Percentiles rank a stretch among this genome's conserved stretches.
phyloP scores from a whole-genome alignment of 1,140 invertebrate species.

The Sycophaga agraensis region DNA sequence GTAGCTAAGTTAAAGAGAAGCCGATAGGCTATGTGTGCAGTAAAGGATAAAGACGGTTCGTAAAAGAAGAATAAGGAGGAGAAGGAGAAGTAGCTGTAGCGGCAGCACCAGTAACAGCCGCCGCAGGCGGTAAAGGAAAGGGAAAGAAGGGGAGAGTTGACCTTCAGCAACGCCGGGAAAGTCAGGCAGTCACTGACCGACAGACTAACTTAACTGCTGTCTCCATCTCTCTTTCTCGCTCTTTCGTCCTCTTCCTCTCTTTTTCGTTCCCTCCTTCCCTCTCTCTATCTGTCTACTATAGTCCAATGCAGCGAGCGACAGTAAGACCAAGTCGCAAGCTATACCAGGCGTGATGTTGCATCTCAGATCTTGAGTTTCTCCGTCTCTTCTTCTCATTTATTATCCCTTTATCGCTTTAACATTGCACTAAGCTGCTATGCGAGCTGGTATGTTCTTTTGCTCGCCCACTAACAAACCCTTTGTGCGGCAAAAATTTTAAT shows the following conservation, averaged over 20 bases:
- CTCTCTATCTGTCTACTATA: constrained; percentile 31
- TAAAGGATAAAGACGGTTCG: constrained; percentile 24
- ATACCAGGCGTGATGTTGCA: constrained; percentile 1
- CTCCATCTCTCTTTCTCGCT: constrained; percentile 54
- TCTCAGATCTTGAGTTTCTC: constrained; percentile 13
- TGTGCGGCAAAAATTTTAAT: too few relatives aligned
- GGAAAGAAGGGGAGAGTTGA: constrained; percentile 40
- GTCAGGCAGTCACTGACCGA: constrained; percentile 60
- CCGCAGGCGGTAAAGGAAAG: constrained; percentile 5
- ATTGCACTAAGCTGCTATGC: too few relatives aligned
- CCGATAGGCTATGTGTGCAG: too few relatives aligned
- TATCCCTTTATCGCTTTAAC: too few relatives aligned
- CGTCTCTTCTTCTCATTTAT: too few relatives aligned
- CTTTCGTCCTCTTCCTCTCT: constrained; percentile 46
- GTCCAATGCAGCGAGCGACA: constrained; percentile 51
- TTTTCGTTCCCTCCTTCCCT: not conserved
- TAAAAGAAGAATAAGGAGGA: constrained; percentile 32
- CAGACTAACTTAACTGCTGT: constrained; percentile 60
- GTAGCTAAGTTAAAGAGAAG: too few relatives aligned
- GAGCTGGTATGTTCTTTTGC: too few relatives aligned
- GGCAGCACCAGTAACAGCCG: constrained; percentile 19
- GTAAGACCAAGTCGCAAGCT: constrained; percentile 7
- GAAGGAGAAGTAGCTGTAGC: constrained; percentile 28
- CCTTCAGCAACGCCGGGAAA: constrained; percentile 58
- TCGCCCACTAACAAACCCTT: too few relatives aligned